Evolutionary conservation across 1,140 invertebrate genomes (phyloP).

Genomic region (Bradynema listronoti): DNA sequence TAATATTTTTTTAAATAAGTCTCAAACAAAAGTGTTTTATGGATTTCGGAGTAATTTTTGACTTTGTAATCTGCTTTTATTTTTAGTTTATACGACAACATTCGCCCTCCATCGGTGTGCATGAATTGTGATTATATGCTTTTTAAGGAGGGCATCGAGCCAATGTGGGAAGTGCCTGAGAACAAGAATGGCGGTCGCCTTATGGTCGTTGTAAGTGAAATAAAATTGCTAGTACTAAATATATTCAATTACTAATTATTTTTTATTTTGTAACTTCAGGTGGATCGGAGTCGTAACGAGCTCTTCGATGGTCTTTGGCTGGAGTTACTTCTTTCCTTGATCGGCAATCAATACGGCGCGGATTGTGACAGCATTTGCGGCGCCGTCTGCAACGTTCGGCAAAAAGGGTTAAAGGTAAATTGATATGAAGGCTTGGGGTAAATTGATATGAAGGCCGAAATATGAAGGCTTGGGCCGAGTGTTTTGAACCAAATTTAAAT

Average conservation of each 20-base stretch:
- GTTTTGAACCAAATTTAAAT: too few relatives aligned
- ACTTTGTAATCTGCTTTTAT: conserved; percentile 4
- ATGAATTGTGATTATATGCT: conserved; percentile 84
- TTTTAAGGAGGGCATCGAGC: conserved; percentile 78
- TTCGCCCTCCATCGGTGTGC: conserved; percentile 81
- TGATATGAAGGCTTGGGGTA: too few relatives aligned
- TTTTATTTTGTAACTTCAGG: conserved; percentile 40
- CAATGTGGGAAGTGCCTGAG: conserved; percentile 94
- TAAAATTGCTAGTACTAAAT: conserved; percentile 2
- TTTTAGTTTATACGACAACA: conserved; percentile 77
- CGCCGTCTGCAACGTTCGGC: conserved; percentile 84
- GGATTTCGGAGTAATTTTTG: neutral
- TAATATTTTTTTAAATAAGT: conserved; percentile 12
- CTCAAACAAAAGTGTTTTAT: neutral
- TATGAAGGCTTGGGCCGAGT: too few relatives aligned
- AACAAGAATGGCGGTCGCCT: conserved; percentile 85
- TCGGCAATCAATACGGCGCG: conserved; percentile 90
- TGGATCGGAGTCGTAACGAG: conserved; percentile 61
- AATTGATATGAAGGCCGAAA: too few relatives aligned
- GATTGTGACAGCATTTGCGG: conserved; percentile 82
- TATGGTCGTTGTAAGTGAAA: conserved; percentile 66
- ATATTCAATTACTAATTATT: conserved; percentile 2
- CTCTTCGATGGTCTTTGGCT: conserved; percentile 89
- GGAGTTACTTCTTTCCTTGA: conserved; percentile 83
- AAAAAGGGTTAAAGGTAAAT: conserved; percentile 75